These are phyloP conservation scores for Timema cristinae DNA, from an alignment of 2,888 invertebrate species.

Conservation along the genomic window DNA sequence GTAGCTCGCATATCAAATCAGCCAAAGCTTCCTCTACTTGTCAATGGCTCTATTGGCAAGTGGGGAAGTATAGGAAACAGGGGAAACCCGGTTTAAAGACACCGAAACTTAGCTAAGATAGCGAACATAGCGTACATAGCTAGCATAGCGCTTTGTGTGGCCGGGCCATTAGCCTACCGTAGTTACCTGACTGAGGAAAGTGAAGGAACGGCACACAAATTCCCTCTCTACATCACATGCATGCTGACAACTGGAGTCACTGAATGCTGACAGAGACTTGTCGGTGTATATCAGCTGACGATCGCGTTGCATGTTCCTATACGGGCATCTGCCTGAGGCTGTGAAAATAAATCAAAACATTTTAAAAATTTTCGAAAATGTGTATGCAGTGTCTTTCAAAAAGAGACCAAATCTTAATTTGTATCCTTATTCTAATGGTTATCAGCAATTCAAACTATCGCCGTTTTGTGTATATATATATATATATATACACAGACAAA, in stretches of 20 bases:
- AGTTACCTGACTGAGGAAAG: slow-evolving; percentile 41
- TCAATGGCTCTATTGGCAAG: no score
- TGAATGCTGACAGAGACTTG: slow-evolving; percentile 42
- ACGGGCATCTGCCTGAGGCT: slow-evolving; percentile 42
- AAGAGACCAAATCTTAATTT: no score
- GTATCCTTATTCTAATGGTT: no score
- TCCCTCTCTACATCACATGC: slow-evolving; percentile 45
- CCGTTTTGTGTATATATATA: no score
- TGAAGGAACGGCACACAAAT: slow-evolving; percentile 46
- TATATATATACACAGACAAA: no score
- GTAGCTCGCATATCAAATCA: no score
- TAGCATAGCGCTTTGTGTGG: not conserved
- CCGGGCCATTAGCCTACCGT: not conserved
- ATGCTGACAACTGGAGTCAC: slow-evolving; percentile 44
- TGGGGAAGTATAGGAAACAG: no score
- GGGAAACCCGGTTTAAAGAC: not conserved
- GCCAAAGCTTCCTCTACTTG: no score
- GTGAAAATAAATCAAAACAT: slow-evolving; percentile 20
- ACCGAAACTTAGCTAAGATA: not conserved
- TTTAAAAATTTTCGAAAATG: not conserved
- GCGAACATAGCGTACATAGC: no score
- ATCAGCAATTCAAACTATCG: no score
- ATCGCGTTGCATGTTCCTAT: slow-evolving; percentile 42
- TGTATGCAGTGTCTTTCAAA: no score
- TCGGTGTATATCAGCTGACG: slow-evolving; percentile 44